phyloP scores from a whole-genome alignment of 2,888 invertebrate species.

The Pristionchus mayeri region DNA sequence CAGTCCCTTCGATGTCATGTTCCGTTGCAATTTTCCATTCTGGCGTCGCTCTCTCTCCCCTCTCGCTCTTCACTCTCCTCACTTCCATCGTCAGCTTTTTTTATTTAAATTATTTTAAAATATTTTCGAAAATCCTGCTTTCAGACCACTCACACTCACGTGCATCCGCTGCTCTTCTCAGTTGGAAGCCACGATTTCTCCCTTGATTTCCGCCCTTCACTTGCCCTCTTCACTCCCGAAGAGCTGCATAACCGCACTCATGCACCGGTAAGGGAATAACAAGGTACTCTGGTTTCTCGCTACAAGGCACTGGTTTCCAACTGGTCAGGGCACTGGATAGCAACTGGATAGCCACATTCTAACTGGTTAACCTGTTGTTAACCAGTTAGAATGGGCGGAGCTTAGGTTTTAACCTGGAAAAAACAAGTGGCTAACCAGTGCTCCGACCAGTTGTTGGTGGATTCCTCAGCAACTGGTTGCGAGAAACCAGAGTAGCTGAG shows the following conservation, averaged over 20 bases:
- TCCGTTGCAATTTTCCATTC: not conserved
- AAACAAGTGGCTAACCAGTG: no score
- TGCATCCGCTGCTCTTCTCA: not conserved
- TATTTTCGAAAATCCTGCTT: not conserved
- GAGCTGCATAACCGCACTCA: not conserved
- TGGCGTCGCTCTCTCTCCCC: not conserved
- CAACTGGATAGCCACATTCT: no score
- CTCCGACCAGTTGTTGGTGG: no score
- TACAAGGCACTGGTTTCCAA: no score
- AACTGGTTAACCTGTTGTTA: no score
- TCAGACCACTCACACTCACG: not conserved
- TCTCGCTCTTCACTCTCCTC: not conserved
- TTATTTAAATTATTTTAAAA: not conserved
- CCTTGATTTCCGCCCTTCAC: not conserved
- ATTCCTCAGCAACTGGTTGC: no score
- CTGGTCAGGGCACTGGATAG: no score
- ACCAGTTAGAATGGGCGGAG: no score
- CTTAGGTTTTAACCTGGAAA: no score
- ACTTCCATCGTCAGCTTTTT: not conserved
- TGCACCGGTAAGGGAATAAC: not conserved
- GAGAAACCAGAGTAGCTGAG: not conserved
- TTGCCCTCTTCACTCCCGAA: not conserved
- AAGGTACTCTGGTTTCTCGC: no score
- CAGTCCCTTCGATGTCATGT: not conserved
- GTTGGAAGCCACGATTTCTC: not conserved